Evolutionary conservation across 2,113 vertebrate species (phyloP).

Genomic region (Dicrurus megarhynchus): DNA sequence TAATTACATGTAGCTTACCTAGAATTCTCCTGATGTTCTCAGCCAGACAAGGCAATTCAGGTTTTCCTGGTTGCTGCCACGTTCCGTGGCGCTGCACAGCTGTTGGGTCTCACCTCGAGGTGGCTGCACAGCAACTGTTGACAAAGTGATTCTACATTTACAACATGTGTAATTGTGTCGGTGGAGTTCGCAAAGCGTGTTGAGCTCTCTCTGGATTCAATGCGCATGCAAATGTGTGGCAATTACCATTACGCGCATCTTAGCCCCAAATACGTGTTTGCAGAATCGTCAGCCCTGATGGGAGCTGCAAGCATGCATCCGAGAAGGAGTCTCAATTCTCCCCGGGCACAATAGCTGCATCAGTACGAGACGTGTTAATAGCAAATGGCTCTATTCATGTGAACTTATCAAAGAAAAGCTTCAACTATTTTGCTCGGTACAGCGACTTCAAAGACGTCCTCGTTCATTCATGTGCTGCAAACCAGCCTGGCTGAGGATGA

Average conservation of each 20-base stretch:
- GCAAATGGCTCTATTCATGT: constrained; percentile 16
- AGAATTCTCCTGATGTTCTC: neutral
- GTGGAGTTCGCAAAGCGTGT: neutral
- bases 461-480: neutral
- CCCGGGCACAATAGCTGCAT: neutral
- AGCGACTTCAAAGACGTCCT: neutral
- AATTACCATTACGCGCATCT: neutral
- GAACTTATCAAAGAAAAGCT: constrained; percentile 1
- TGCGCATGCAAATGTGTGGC: neutral
- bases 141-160: constrained; percentile 43
- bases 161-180: neutral
- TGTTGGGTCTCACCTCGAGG: constrained; percentile 23
- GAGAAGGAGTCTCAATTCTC: neutral
- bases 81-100: neutral
- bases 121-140: constrained; percentile 43
- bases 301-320: neutral
- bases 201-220: neutral
- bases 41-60: neutral
- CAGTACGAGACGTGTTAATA: neutral
- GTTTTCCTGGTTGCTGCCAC: neutral
- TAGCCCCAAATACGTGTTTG: neutral
- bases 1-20: neutral
- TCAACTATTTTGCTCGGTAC: neutral
- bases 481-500: neutral
- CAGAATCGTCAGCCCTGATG: neutral